Evolutionary conservation across 2,888 invertebrate genomes (phyloP), one percentile per base, ranked within the genome.

Genomic region (Leucophora obtusa): DNA sequence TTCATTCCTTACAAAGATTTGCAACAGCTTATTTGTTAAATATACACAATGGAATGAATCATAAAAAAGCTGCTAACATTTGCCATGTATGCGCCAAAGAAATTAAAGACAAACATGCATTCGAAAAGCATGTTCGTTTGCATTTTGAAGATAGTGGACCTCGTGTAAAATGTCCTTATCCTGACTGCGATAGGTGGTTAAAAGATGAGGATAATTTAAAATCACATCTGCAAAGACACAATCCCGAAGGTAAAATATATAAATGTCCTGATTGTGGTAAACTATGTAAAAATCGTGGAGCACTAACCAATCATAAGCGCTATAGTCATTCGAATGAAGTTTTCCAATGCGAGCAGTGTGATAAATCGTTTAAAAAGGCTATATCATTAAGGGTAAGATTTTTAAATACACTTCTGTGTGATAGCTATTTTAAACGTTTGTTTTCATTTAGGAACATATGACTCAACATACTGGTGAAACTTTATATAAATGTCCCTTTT

Each of bases 11-110:
- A 54, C 63, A 6, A n/a, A 89, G 89, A 5, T 89, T 89, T 77
- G 86, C 89, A 15, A 87, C 82, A 84, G 35, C 86, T 84, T 24
- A 83, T 86, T 35, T 84, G 87, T 0, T 85, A 83, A 35, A 86
- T 87, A n/a, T 89, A 88, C 70, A 85, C 86, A 0, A 87, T 86
- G 54, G 66, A 6, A 69, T 60, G 72, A 66, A 71, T n/a, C 89
- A 89, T 53, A 86, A 86, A 28, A 86, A 86, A 68, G 87, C 87
- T 11, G 86, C 87, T 7, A 87, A 89, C 82, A 86, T 89, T 62
- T 89, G 89, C 70, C 89, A 90, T 82, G 88, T 89, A 11, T 90
- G 90, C 43, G 90, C 89, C 1, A 89, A 89, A 82, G 88, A 88
- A 0, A 89, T 90, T 72, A 87, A 89, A 0, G 89, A 88, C 1